Evolutionary conservation across 1,140 invertebrate species (phyloP).

Genomic region (Monochamus saltuarius): DNA sequence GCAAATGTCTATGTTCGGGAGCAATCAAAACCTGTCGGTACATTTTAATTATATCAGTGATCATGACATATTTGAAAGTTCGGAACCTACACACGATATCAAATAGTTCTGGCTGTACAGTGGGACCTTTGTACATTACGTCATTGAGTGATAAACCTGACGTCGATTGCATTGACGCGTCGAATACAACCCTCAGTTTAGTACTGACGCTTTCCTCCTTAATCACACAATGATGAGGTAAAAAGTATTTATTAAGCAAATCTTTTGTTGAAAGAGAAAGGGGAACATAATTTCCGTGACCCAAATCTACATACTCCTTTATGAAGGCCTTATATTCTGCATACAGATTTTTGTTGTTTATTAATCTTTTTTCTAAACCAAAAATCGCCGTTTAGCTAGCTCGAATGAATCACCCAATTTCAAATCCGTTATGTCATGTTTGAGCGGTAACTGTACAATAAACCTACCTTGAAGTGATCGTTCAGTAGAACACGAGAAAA

Average conservation of each 20-base stretch:
- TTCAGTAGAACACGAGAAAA: not conserved
- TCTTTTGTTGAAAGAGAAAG: conserved; percentile 7
- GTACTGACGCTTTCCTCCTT: conserved; percentile 39
- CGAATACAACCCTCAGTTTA: conserved; percentile 45
- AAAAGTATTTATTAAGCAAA: conserved; percentile 36
- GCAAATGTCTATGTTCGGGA: conserved; percentile 14
- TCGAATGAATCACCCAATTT: conserved; percentile 14
- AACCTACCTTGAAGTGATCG: conserved; percentile 3
- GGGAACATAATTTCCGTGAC: not conserved
- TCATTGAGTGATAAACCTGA: conserved; percentile 43
- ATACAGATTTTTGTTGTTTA: not conserved
- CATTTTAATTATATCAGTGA: conserved; percentile 20
- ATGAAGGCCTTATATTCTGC: not conserved
- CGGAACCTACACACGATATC: conserved; percentile 21
- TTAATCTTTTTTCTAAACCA: conserved; percentile 23
- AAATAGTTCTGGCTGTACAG: conserved; percentile 21
- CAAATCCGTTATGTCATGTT: conserved; percentile 4
- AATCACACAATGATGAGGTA: conserved; percentile 41
- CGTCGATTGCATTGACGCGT: conserved; percentile 42
- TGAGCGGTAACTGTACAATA: conserved; percentile 17
- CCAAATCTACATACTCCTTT: not conserved
- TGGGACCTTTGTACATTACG: conserved; percentile 31
- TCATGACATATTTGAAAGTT: conserved; percentile 9
- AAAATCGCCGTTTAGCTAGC: conserved; percentile 16
- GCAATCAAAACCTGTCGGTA: conserved; percentile 14